Percentiles rank a stretch among this genome's conserved stretches.
phyloP scores from a whole-genome alignment of 2,113 vertebrate genomes.

The Equus quagga region DNA sequence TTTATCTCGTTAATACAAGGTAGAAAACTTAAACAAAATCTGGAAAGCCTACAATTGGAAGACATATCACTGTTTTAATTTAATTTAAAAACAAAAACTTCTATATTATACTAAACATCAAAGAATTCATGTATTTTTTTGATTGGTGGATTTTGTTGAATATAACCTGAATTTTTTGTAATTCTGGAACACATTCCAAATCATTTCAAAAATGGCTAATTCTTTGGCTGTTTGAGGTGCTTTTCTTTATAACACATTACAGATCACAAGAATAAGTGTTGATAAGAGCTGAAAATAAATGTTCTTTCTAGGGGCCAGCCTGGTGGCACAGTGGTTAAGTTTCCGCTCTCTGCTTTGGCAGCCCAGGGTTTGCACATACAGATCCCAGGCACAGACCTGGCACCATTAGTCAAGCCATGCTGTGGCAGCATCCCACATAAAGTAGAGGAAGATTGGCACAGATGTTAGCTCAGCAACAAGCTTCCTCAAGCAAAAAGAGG shows the following conservation, averaged over 20 bases:
- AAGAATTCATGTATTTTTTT: background rate
- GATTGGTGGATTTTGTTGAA: background rate
- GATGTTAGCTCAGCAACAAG: too few species aligned
- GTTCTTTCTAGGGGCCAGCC: too few species aligned
- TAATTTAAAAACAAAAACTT: background rate
- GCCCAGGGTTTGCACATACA: too few species aligned
- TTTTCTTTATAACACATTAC: background rate
- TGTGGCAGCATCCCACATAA: too few species aligned
- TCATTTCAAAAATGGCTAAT: background rate
- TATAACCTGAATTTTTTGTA: background rate
- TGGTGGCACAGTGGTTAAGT: too few species aligned
- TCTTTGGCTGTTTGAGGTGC: background rate
- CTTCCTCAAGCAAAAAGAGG: too few species aligned
- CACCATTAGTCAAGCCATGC: too few species aligned
- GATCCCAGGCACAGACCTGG: too few species aligned
- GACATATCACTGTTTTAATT: background rate
- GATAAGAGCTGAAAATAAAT: background rate
- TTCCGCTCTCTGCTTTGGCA: too few species aligned
- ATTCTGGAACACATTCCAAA: constrained; percentile 30
- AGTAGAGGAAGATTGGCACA: too few species aligned
- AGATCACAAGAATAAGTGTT: background rate
- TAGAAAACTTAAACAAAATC: constrained; percentile 12
- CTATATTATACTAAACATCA: background rate
- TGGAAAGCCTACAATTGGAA: background rate
- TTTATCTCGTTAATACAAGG: background rate